Percentiles rank a stretch among this genome's conserved stretches.
Conservation (phyloP, 2,888 invertebrate species). For the Busseola fusca region DNA sequence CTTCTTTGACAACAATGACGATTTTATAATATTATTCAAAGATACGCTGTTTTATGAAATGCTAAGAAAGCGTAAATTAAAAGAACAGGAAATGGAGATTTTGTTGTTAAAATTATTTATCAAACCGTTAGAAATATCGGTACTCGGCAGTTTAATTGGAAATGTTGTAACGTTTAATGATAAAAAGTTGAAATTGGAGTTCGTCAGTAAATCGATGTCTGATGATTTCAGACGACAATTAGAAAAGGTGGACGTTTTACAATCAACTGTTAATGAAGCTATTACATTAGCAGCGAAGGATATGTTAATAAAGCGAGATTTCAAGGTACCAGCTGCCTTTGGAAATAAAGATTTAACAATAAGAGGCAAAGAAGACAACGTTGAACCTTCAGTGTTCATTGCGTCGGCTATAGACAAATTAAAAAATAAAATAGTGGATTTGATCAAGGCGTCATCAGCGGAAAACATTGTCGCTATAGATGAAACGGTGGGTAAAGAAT, state of each 20-base stretch:
- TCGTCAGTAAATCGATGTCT: constrained; percentile 18
- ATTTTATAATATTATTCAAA: constrained; percentile 36
- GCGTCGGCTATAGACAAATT: constrained; percentile 10
- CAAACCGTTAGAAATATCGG: constrained; percentile 1
- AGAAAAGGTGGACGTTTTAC: constrained; percentile 19
- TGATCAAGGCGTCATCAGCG: neutral
- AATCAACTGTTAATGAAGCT: constrained; percentile 31
- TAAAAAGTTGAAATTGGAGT: constrained; percentile 28
- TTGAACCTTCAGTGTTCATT: neutral
- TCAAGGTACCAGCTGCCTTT: constrained; percentile 26
- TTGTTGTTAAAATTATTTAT: constrained; percentile 19
- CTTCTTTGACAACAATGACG: constrained; percentile 38
- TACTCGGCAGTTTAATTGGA: constrained; percentile 34
- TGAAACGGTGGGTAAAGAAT: constrained; percentile 19
- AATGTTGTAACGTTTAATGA: constrained; percentile 22
- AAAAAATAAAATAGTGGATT: constrained; percentile 1
- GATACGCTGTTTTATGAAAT: constrained; percentile 27
- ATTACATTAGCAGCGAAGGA: constrained; percentile 18
- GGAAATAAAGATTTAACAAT: constrained; percentile 54
- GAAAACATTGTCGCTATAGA: constrained; percentile 28
- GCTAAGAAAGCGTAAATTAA: constrained; percentile 22
- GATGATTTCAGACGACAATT: constrained; percentile 19
- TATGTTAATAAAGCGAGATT: constrained; percentile 14
- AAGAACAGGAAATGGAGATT: neutral
- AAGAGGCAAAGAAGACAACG: constrained; percentile 26